A percentile compares a stretch with the other conserved stretches of the same genome.
Evolutionary conservation across 1,140 invertebrate genomes (phyloP).

Genomic region (Caerostris extrusa): DNA sequence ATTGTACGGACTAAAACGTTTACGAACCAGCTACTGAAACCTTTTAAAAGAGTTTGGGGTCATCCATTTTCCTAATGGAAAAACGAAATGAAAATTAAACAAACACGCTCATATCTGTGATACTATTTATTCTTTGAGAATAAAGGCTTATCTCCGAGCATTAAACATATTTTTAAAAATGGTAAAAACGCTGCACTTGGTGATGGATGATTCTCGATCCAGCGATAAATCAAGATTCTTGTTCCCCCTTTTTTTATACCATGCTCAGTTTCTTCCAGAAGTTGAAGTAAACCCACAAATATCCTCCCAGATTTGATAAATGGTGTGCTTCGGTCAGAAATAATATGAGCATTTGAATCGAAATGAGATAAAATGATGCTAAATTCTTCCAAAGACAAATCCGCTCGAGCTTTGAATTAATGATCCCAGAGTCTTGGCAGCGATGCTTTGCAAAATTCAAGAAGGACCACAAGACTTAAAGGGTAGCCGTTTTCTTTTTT

Average conservation of each 20-base stretch:
- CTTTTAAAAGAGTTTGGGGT: no score
- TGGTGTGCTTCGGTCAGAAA: neutral
- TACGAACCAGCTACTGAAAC: no score
- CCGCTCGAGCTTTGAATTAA: constrained; percentile 1
- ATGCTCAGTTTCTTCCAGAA: neutral
- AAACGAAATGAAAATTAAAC: no score
- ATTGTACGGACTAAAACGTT: no score
- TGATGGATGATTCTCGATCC: neutral
- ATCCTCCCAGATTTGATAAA: neutral
- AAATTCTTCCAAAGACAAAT: constrained; percentile 10
- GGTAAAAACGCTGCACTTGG: neutral
- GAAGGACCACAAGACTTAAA: neutral
- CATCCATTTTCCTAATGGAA: no score
- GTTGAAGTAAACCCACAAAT: neutral
- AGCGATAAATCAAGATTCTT: neutral
- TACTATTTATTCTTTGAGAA: no score
- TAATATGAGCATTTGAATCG: neutral
- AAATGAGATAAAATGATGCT: constrained; percentile 12
- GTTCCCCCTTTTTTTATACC: neutral
- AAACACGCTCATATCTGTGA: no score
- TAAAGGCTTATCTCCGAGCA: no score
- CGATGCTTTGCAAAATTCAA: neutral
- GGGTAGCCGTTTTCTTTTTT: no score
- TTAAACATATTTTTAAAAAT: no score
- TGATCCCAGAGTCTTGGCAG: neutral